Conservation (phyloP, 1,140 invertebrate genomes). For the Eufriesea mexicana region DNA sequence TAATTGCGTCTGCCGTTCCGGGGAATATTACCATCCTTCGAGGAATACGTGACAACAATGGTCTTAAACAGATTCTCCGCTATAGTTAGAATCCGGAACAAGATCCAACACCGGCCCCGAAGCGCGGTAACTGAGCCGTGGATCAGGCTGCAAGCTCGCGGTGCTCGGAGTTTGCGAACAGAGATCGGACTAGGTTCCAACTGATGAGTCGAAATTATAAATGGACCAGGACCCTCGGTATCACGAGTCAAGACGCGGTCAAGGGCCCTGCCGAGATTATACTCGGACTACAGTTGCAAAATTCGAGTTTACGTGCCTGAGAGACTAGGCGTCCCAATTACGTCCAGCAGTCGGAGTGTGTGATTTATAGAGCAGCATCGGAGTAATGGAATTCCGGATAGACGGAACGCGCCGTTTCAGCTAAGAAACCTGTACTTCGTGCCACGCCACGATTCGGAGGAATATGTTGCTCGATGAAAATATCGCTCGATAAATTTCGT, state of each 20-base stretch:
- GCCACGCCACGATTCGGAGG: neutral
- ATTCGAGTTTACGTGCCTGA: neutral
- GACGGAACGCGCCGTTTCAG: neutral
- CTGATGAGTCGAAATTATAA: constrained; percentile 20
- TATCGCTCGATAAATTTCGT: neutral
- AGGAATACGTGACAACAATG: neutral
- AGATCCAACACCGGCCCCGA: neutral
- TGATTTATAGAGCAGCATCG: constrained; percentile 3
- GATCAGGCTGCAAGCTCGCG: neutral
- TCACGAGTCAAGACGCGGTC: neutral
- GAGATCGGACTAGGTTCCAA: neutral
- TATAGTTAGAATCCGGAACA: neutral
- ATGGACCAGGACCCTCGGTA: neutral
- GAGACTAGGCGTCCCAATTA: neutral
- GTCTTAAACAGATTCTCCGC: neutral
- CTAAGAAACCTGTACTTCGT: neutral
- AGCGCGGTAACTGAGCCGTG: neutral
- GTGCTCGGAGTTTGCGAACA: neutral
- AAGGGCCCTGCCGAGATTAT: neutral
- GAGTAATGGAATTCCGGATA: neutral
- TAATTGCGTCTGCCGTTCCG: neutral
- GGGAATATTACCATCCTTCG: neutral
- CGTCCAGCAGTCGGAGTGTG: neutral
- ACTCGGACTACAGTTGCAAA: neutral
- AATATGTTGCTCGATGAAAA: neutral